These are phyloP conservation scores for Phaonia tiefii DNA, from an alignment of 2,888 invertebrate genomes.

Conservation along the genomic window DNA sequence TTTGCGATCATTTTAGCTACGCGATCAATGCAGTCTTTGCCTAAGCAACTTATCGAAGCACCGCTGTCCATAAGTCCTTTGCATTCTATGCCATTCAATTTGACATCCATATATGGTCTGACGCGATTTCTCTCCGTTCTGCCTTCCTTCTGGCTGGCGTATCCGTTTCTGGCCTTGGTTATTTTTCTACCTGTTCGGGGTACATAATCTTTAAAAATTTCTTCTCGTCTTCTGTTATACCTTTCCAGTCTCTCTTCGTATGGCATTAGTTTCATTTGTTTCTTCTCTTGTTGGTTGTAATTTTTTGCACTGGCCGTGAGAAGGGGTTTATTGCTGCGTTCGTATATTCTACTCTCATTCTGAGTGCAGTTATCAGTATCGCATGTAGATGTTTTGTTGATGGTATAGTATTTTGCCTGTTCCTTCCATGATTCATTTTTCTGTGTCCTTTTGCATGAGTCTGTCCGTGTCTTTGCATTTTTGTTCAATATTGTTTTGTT, in stretches of 20 bases:
- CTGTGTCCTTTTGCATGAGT: slow-evolving; percentile 5
- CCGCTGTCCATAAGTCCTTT: slow-evolving; percentile 17
- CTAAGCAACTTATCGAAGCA: neutral
- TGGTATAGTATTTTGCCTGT: neutral
- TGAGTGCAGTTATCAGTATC: too few relatives aligned
- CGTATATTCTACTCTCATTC: neutral
- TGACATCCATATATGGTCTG: slow-evolving; percentile 14
- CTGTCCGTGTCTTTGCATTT: slow-evolving; percentile 1
- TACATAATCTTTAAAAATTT: slow-evolving; percentile 9
- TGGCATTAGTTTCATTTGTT: neutral
- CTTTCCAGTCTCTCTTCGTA: slow-evolving; percentile 14
- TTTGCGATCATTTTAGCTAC: neutral
- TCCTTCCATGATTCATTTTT: neutral
- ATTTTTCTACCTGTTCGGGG: neutral
- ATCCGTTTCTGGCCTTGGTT: neutral
- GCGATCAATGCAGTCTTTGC: neutral
- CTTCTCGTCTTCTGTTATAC: neutral
- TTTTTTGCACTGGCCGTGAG: neutral
- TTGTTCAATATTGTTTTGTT: too few relatives aligned
- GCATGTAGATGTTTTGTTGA: too few relatives aligned
- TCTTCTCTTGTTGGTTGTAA: neutral
- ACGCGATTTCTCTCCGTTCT: slow-evolving; percentile 21
- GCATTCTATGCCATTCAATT: neutral
- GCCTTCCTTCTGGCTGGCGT: neutral
- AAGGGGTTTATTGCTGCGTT: neutral